Evolutionary conservation across 2,113 vertebrate species (phyloP).

Genomic region (Conger conger): DNA sequence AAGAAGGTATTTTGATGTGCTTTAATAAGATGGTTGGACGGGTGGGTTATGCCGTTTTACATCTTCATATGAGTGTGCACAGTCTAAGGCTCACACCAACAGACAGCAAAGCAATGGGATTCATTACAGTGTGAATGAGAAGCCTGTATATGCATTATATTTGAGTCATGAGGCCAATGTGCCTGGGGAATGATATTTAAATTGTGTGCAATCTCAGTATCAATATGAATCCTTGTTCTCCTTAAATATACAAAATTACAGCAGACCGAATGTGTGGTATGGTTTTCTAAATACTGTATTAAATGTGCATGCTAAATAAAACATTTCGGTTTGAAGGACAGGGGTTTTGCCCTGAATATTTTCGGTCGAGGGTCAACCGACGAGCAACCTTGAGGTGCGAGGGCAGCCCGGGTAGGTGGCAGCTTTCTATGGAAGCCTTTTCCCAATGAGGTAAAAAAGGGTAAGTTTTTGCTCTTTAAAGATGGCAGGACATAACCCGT

Average conservation of each 20-base stretch:
- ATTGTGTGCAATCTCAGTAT: neutral
- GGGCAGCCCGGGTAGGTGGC: slow-evolving; percentile 43
- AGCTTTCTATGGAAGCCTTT: slow-evolving; percentile 48
- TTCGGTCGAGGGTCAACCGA: slow-evolving; percentile 9
- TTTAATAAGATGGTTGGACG: slow-evolving; percentile 64
- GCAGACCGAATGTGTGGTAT: slow-evolving; percentile 3
- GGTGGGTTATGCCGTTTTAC: slow-evolving; percentile 58
- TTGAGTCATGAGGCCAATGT: neutral
- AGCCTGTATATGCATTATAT: neutral
- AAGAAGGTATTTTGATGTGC: slow-evolving; percentile 59
- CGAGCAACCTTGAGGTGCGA: slow-evolving; percentile 36
- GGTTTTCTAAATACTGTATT: neutral
- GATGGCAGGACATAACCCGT: slow-evolving; percentile 73
- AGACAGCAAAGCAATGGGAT: slow-evolving; percentile 27
- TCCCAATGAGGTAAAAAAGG: slow-evolving; percentile 69
- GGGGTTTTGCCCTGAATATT: neutral
- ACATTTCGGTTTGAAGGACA: neutral
- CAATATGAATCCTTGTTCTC: neutral
- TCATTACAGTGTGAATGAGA: slow-evolving; percentile 22
- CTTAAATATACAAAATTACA: slow-evolving; percentile 11
- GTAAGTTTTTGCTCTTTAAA: slow-evolving; percentile 73
- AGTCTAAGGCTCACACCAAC: slow-evolving; percentile 33
- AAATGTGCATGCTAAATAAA: neutral
- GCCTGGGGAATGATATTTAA: neutral
- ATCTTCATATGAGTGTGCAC: slow-evolving; percentile 52